phyloP scores from a whole-genome alignment of 2,888 invertebrate species.

The Erynnis tages region DNA sequence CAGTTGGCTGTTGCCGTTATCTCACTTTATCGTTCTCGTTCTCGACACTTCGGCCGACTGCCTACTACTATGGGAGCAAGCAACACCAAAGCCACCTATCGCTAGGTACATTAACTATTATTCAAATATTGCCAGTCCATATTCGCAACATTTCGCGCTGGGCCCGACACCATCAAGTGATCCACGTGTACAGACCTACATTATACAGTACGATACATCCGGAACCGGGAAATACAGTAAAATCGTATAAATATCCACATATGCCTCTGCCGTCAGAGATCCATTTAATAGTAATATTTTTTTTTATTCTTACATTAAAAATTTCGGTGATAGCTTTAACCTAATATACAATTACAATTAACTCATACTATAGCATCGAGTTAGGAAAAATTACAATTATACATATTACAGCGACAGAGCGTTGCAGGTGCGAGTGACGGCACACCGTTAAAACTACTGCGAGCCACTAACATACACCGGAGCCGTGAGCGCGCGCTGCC shows the following conservation, averaged over 20 bases:
- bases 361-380: slow-evolving; percentile 26
- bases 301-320: slow-evolving; percentile 25
- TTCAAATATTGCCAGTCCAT: neutral
- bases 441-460: too few relatives aligned
- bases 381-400: slow-evolving; percentile 27
- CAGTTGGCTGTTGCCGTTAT: too few relatives aligned
- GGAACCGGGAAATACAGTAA: slow-evolving; percentile 26
- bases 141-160: slow-evolving; percentile 3
- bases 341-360: slow-evolving; percentile 25
- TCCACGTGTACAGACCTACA: slow-evolving; percentile 23
- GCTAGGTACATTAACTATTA: too few relatives aligned
- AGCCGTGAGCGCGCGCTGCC: neutral
- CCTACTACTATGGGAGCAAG: too few relatives aligned
- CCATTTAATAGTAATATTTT: slow-evolving; percentile 22
- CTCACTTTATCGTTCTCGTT: too few relatives aligned
- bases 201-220: slow-evolving; percentile 23
- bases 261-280: slow-evolving; percentile 24
- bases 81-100: too few relatives aligned
- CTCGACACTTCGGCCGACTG: too few relatives aligned
- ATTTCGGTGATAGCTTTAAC: slow-evolving; percentile 23
- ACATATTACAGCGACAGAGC: slow-evolving; percentile 15
- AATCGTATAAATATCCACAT: slow-evolving; percentile 25
- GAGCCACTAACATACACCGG: too few relatives aligned
- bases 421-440: neutral
- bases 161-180: neutral